Evolutionary conservation across 2,113 vertebrate species (phyloP).

Genomic region (Otocyon megalotis): DNA sequence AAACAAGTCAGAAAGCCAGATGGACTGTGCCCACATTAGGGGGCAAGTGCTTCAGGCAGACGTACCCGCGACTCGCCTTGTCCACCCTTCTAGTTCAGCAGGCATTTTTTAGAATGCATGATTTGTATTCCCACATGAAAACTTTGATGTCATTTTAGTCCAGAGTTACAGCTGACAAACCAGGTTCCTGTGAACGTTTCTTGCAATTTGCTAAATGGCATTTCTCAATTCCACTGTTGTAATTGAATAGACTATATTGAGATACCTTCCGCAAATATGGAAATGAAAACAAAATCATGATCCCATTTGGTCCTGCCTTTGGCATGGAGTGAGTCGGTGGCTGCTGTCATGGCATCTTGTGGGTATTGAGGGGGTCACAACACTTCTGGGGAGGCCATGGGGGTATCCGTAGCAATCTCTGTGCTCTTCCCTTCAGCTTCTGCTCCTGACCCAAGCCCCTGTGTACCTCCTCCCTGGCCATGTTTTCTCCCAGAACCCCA

Average conservation of each 20-base stretch:
- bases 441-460: not conserved
- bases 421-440: not conserved
- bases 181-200: not conserved
- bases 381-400: not conserved
- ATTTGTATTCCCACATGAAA: not conserved
- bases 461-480: not conserved
- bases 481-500: not conserved
- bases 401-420: not conserved
- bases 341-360: not conserved
- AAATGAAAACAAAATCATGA: not conserved
- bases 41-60: not conserved
- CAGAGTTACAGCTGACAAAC: not conserved
- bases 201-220: not conserved
- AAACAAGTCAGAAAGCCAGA: not conserved
- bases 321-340: not conserved
- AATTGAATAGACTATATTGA: not conserved
- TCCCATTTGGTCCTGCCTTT: not conserved
- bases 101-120: not conserved
- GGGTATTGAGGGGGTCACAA: not conserved
- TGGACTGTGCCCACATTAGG: not conserved
- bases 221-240: not conserved
- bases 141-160: not conserved
- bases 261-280: not conserved
- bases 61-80: accelerated
- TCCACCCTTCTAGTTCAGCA: accelerated